Evolutionary conservation across 2,797 vertebrate species (phyloP).

Genomic region (Hylomyscus alleni): DNA sequence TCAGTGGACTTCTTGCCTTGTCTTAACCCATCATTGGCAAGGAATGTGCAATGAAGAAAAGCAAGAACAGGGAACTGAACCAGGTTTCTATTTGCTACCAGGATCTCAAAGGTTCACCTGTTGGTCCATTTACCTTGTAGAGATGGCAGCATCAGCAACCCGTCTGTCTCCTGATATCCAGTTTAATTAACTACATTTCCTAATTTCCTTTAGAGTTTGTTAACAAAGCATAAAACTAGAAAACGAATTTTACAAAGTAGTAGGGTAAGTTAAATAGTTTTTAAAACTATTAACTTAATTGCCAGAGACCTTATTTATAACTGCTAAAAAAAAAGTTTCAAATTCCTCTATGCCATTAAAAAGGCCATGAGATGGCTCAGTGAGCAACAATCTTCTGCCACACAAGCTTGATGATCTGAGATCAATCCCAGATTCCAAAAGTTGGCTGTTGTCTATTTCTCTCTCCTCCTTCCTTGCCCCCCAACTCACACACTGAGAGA

Average conservation of each 20-base stretch:
- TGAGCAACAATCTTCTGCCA: neutral
- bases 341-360: conserved; percentile 49
- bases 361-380: neutral
- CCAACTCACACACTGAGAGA: too few relatives aligned
- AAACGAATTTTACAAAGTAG: neutral
- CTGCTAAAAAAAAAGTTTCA: conserved; percentile 53
- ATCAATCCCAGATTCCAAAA: neutral
- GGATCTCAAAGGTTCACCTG: neutral
- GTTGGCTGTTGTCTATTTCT: too few relatives aligned
- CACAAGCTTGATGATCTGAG: neutral
- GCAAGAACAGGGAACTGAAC: neutral
- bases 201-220: conserved; percentile 35
- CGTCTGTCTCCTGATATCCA: neutral
- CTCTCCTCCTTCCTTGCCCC: too few relatives aligned
- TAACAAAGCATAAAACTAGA: conserved; percentile 55
- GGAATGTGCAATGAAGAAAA: neutral
- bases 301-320: conserved; percentile 60
- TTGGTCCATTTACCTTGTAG: neutral
- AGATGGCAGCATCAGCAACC: conserved; percentile 2
- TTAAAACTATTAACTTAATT: conserved; percentile 56
- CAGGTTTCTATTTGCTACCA: neutral
- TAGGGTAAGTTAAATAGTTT: conserved; percentile 35
- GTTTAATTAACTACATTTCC: neutral
- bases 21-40: neutral
- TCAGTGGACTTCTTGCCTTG: conserved; percentile 48